Base-by-base conservation (phyloP, 2,888 invertebrate species). In the Drosophila mercatorum region DNA sequence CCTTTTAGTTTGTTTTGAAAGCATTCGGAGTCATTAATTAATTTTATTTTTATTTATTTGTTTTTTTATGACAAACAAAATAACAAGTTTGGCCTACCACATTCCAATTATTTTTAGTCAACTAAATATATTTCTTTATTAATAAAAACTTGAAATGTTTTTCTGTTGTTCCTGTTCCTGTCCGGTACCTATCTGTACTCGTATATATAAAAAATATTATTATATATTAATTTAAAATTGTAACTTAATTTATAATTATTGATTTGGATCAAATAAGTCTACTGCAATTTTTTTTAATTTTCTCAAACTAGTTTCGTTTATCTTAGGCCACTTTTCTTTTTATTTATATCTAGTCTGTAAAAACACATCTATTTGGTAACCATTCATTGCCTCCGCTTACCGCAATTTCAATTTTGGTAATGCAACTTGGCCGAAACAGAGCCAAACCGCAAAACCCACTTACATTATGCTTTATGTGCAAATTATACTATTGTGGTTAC, bases 381-480 rank as follows among this genome's bases (percentile, higher is more conserved):
- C 10, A 11, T 12, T 34, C 44, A 51, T 43, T 61, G 59, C 31
- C 28, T 47, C 49, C 43, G 3, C 12, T 58, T 0, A 59, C 67
- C 75, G 52, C 80, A 78, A 68, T 51, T 68, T 71, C 57, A 79
- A 79, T 75, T 75, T 75, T 60, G 47, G 60, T 75, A 79, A 65
- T 78, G 70, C 66, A 69, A 47, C 31, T 40, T 38, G 34, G 34
- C 28, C 44, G 22, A 66, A 49, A 36, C 36, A 28, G 17, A 43
- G 40, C 40, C 46, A 62, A 55, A 55, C 75, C 79, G 43, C 79
- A 67, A 52, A 80, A 61, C n/a, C 68, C 69, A 69, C 51, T 78
- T 62, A 68, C 38, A 61, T 51, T 63, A 62, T 70, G 71, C 80
- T 83, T 72, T 74, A 83, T 80, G 68, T 71, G 78, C 69, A 70